A percentile compares a stretch with the other conserved stretches of the same genome.
These are phyloP conservation scores for Synaphobranchus kaupii DNA, from an alignment of 2,797 vertebrate genomes.

Conservation along the genomic window DNA sequence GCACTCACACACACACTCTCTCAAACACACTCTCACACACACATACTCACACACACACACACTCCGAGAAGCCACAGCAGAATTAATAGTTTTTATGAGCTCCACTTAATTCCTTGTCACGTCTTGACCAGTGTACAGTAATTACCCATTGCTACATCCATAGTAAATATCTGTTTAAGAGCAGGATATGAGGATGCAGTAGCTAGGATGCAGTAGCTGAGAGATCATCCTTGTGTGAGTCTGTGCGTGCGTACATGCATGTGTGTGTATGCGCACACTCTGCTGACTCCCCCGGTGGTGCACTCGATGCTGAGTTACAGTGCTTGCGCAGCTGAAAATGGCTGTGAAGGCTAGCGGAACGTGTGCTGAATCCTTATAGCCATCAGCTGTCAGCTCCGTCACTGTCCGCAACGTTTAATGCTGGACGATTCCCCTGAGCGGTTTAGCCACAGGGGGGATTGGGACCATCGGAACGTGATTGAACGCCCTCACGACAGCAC, in stretches of 20 bases:
- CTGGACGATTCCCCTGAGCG: not conserved
- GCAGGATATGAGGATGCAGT: not conserved
- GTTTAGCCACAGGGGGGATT: not conserved
- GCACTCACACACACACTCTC: not conserved
- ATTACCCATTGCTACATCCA: not conserved
- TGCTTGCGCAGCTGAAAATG: not conserved
- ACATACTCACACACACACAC: not conserved
- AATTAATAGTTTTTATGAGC: not conserved
- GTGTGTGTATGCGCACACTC: not conserved
- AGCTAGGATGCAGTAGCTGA: not conserved
- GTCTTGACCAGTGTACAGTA: not conserved
- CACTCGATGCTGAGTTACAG: not conserved
- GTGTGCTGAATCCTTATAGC: slow-evolving; percentile 13
- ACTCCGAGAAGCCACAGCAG: not conserved
- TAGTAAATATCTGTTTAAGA: not conserved
- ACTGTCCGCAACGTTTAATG: not conserved
- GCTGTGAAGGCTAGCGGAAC: not conserved
- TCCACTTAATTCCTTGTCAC: not conserved
- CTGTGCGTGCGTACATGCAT: not conserved
- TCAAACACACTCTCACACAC: not conserved
- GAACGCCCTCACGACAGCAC: not conserved
- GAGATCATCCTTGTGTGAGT: not conserved
- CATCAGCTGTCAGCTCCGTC: not conserved
- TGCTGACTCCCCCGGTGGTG: not conserved
- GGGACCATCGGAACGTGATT: not conserved